These are phyloP conservation scores for Oryzias sinensis DNA, from an alignment of 2,797 vertebrate genomes.

Conservation along the genomic window DNA sequence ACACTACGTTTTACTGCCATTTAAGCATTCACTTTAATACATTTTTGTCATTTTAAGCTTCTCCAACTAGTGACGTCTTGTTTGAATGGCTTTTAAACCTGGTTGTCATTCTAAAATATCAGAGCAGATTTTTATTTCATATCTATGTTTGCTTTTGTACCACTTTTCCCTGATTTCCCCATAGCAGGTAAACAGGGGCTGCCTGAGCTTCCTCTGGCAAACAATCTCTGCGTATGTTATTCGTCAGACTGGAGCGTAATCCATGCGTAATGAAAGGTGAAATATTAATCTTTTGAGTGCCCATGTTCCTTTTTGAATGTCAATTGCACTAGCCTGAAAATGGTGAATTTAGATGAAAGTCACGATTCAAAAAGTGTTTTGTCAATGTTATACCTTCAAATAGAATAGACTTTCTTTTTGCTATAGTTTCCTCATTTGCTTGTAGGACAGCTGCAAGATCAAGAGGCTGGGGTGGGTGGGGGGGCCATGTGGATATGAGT, in stretches of 20 bases:
- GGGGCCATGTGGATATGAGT: conserved; percentile 14
- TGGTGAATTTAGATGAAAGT: no score
- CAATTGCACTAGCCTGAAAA: no score
- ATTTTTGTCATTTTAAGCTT: no score
- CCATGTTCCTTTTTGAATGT: conserved; percentile 19
- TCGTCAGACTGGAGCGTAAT: conserved; percentile 3
- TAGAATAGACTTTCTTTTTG: no score
- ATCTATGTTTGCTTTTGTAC: no score
- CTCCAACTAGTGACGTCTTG: no score
- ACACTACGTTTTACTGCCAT: no score
- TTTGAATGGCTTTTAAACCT: no score
- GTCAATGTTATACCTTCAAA: background rate
- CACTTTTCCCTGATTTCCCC: background rate
- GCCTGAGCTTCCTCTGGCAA: background rate
- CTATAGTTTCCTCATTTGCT: background rate
- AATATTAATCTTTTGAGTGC: conserved; percentile 20
- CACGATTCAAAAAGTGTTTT: background rate
- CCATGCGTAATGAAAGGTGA: conserved; percentile 19
- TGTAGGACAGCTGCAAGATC: conserved; percentile 14
- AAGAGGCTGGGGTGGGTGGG: conserved; percentile 20
- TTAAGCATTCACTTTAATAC: no score
- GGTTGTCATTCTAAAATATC: no score
- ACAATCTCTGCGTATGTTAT: conserved; percentile 1
- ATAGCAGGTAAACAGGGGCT: conserved; percentile 20
- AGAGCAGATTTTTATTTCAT: no score